Conservation (phyloP, 2,797 vertebrate species). For the Cheirogaleus major region DNA sequence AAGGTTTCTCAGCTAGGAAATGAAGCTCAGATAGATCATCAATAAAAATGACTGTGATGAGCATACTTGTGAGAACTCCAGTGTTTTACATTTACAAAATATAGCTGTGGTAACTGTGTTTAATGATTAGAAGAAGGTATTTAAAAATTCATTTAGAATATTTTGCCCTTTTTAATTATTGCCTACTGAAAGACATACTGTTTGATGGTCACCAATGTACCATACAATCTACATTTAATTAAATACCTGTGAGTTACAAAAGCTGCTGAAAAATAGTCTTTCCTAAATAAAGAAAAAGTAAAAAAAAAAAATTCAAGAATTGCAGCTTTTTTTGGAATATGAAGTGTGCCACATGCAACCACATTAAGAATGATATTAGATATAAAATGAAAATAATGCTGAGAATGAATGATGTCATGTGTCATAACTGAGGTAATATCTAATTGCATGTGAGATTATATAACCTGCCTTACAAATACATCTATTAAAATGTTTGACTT, state of each 20-base stretch:
- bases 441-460: conserved; percentile 4
- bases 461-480: neutral
- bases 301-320: neutral
- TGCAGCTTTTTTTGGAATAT: neutral
- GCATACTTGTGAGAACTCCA: conserved; percentile 80
- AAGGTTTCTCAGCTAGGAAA: conserved; percentile 87
- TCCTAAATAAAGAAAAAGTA: neutral
- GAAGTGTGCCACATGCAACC: neutral
- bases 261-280: conserved; percentile 59
- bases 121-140: conserved; percentile 85
- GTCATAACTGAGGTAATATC: neutral
- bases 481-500: neutral
- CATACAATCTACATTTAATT: conserved; percentile 81
- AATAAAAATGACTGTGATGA: conserved; percentile 83
- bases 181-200: conserved; percentile 74
- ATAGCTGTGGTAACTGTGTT: conserved; percentile 78
- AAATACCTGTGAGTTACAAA: conserved; percentile 74
- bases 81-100: conserved; percentile 84
- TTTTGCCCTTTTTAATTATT: conserved; percentile 84
- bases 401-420: neutral
- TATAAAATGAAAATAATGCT: neutral
- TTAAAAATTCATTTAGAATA: conserved; percentile 85
- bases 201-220: conserved; percentile 83
- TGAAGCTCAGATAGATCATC: conserved; percentile 87
- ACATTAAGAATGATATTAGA: neutral